Conservation (phyloP, 2,113 vertebrate genomes). For the Notarius quadriscutis region DNA sequence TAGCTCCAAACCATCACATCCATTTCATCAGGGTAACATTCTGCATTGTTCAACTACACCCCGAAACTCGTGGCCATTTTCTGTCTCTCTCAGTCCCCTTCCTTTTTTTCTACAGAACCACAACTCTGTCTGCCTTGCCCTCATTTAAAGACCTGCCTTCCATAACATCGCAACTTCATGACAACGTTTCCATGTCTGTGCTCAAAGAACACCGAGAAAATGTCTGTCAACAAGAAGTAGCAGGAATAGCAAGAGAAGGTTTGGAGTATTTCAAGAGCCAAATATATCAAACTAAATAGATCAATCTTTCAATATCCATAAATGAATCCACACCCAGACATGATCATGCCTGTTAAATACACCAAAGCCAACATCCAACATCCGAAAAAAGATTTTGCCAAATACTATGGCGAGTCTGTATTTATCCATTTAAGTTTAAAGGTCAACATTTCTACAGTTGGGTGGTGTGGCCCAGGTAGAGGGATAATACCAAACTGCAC, state of each 20-base stretch:
- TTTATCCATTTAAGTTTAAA: neutral
- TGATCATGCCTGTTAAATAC: too few species aligned
- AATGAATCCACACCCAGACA: neutral
- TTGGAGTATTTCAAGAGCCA: neutral
- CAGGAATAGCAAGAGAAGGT: slow-evolving; percentile 29
- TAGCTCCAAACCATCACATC: slow-evolving; percentile 13
- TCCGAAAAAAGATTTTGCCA: too few species aligned
- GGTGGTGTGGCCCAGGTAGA: neutral
- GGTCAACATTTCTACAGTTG: neutral
- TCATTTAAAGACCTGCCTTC: neutral
- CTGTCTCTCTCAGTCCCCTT: neutral
- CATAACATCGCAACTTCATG: slow-evolving; percentile 7
- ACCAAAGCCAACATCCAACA: too few species aligned
- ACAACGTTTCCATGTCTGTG: slow-evolving; percentile 25
- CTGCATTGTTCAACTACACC: neutral
- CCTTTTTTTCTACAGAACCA: slow-evolving; percentile 21
- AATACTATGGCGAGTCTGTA: neutral
- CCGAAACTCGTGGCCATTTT: neutral
- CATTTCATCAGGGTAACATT: slow-evolving; percentile 5
- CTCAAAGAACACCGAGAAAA: slow-evolving; percentile 23
- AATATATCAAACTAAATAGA: neutral
- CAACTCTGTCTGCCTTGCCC: neutral
- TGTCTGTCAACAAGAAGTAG: slow-evolving; percentile 17
- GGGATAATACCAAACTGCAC: neutral
- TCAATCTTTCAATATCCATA: too few species aligned